These are phyloP conservation scores for Poecilia latipinna DNA, from an alignment of 2,113 vertebrate species.

Conservation along the genomic window DNA sequence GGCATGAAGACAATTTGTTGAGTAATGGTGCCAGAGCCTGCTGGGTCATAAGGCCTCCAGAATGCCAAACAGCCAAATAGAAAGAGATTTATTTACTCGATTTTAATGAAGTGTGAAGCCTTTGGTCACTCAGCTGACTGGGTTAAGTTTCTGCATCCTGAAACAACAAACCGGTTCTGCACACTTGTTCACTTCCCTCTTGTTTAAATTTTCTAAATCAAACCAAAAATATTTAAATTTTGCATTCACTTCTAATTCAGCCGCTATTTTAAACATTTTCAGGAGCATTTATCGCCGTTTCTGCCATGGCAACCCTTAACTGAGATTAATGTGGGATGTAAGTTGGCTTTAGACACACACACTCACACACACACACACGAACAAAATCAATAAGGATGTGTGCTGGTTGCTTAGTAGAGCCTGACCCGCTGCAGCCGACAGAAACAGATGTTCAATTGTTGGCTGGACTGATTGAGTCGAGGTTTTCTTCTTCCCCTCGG, in stretches of 20 bases:
- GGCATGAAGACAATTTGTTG: conserved; percentile 13
- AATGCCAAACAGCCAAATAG: conserved; percentile 56
- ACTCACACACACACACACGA: conserved; percentile 15
- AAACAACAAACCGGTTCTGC: conserved; percentile 44
- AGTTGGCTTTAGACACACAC: conserved; percentile 55
- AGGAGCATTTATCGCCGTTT: conserved; percentile 30
- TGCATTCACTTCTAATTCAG: not conserved
- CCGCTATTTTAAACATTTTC: conserved; percentile 24
- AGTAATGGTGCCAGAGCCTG: conserved; percentile 16
- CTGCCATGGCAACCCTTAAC: conserved; percentile 76
- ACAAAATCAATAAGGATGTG: conserved; percentile 61
- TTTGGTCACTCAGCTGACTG: conserved; percentile 30
- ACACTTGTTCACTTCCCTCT: not conserved
- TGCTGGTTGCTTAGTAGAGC: conserved; percentile 35
- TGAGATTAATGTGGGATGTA: conserved; percentile 69
- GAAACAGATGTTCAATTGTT: conserved; percentile 65
- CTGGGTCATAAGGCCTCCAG: conserved; percentile 45
- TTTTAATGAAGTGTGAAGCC: conserved; percentile 73
- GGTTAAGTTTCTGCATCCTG: conserved; percentile 52
- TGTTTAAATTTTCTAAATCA: conserved; percentile 3
- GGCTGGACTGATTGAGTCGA: conserved; percentile 43
- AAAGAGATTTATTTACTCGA: conserved; percentile 57
- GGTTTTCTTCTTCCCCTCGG: conserved; percentile 16
- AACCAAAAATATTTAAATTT: not conserved
- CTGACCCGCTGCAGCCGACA: conserved; percentile 24